Base-by-base conservation (phyloP, 2,797 vertebrate species). In the Calcarius lapponicus region DNA sequence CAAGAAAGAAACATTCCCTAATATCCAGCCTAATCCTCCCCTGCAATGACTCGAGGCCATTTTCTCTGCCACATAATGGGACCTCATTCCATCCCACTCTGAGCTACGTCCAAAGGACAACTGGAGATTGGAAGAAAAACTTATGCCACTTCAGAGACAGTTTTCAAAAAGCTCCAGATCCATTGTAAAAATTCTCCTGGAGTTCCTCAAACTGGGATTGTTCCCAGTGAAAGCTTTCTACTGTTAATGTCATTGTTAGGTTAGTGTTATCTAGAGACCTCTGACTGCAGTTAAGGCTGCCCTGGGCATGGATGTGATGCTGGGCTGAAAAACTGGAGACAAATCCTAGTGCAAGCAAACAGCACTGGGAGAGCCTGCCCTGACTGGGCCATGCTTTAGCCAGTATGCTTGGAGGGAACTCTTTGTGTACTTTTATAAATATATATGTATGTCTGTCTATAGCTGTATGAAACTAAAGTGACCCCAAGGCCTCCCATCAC, bases 311-410 rank as follows among this genome's bases (percentile, higher is more conserved):
- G 61, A 25, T 17, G 71, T 25, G 82, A 34, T 25, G 9, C 43
- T 56, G 2, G 48, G 13, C 34, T 69, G 48, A 57, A 61, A 66
- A 76, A 51, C 10, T 1, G 17, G 38, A 57, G 26, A 56, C 3
- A 1, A 48, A 71, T 36, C 73, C 65, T 70, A 40, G 31, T 29
- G 22, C 34, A 6, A 36, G 51, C 17, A 47, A 48, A 10, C 13
- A 9, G 17, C 6, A 1, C 34, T 17, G 65, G 82, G 71, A 70
- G 38, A 51, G 17, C 7, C 2, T 50, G 32, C 62, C 47, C 47
- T 2, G 11, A 12, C 24, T 10, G 24, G 60, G 75, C 42, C 2
- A 0, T 28, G 61, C 47, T 3, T 2, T 3, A 6, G 42, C 54
- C 15, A 36, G 56, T 48, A 14, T 12, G 34, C 61, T 58, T 0